These are phyloP conservation scores for Atethmia centrago DNA, from an alignment of 2,888 invertebrate species.

Conservation along the genomic window DNA sequence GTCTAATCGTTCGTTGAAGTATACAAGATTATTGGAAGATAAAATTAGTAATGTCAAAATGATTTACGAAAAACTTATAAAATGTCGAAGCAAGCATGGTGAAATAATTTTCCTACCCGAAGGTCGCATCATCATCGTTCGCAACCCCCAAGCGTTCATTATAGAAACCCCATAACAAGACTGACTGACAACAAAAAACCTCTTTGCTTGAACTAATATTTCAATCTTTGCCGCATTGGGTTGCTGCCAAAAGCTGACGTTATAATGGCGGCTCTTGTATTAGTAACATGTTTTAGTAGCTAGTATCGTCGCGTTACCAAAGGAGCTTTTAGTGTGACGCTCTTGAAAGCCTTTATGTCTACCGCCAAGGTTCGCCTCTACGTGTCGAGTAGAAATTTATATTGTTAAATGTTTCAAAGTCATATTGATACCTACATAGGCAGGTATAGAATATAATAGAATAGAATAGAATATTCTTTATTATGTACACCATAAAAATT, in stretches of 20 bases:
- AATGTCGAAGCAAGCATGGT: too few relatives aligned
- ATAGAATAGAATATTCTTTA: too few relatives aligned
- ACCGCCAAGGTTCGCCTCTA: constrained; percentile 13
- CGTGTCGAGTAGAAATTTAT: not conserved
- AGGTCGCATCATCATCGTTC: not conserved
- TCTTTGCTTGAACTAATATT: constrained; percentile 44
- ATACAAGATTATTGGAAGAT: not conserved
- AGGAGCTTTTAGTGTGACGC: constrained; percentile 51
- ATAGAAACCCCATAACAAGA: not conserved
- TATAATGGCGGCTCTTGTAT: constrained; percentile 41
- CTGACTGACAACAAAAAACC: constrained; percentile 16
- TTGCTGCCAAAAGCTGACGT: constrained; percentile 50
- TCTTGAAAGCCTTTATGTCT: constrained; percentile 49
- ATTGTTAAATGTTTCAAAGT: not conserved
- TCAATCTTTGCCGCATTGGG: constrained; percentile 53
- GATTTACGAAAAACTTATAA: not conserved
- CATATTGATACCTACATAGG: too few relatives aligned
- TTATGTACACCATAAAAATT: too few relatives aligned
- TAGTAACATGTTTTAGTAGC: constrained; percentile 43
- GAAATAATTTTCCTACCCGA: not conserved
- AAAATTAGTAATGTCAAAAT: not conserved
- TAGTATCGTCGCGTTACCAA: constrained; percentile 32
- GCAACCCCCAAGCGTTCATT: not conserved
- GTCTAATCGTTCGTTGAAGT: not conserved
- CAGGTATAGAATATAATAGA: not conserved